These are phyloP conservation scores for Eumerus sabulonum DNA, from an alignment of 2,888 invertebrate species.

Conservation along the genomic window DNA sequence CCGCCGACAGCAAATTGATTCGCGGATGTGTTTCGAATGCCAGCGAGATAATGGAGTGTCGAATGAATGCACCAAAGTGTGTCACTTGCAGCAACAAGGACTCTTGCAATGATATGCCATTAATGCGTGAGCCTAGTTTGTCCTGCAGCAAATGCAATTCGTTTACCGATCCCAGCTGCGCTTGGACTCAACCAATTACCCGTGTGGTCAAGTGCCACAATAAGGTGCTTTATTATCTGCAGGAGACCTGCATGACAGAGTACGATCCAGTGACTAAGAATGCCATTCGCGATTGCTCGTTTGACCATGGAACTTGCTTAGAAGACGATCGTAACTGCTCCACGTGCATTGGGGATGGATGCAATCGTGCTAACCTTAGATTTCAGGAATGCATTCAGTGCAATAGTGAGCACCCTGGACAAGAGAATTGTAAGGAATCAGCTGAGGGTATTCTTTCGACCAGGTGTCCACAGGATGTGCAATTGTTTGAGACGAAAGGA, in stretches of 20 bases:
- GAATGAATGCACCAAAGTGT: slow-evolving; percentile 49
- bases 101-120: slow-evolving; percentile 63
- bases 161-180: slow-evolving; percentile 44
- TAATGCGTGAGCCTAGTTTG: slow-evolving; percentile 54
- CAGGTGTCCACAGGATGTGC: slow-evolving; percentile 51
- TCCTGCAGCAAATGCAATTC: slow-evolving; percentile 69
- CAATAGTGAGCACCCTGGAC: slow-evolving; percentile 33
- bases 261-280: slow-evolving; percentile 36
- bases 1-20: slow-evolving; percentile 52
- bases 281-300: slow-evolving; percentile 67
- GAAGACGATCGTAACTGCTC: slow-evolving; percentile 43
- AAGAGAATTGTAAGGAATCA: slow-evolving; percentile 41
- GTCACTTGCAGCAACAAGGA: slow-evolving; percentile 39
- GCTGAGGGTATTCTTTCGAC: slow-evolving; percentile 40
- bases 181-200: slow-evolving; percentile 56
- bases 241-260: slow-evolving; percentile 64
- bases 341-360: slow-evolving; percentile 57
- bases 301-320: slow-evolving; percentile 66
- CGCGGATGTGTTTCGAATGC: slow-evolving; percentile 58
- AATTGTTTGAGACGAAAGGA: slow-evolving; percentile 60
- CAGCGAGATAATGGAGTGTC: slow-evolving; percentile 42
- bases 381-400: slow-evolving; percentile 69
- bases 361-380: slow-evolving; percentile 55
- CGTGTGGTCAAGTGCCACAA: slow-evolving; percentile 43
- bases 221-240: slow-evolving; percentile 60